Conservation (phyloP, 2,888 invertebrate species). For the Stenoptilia bipunctidactyla region DNA sequence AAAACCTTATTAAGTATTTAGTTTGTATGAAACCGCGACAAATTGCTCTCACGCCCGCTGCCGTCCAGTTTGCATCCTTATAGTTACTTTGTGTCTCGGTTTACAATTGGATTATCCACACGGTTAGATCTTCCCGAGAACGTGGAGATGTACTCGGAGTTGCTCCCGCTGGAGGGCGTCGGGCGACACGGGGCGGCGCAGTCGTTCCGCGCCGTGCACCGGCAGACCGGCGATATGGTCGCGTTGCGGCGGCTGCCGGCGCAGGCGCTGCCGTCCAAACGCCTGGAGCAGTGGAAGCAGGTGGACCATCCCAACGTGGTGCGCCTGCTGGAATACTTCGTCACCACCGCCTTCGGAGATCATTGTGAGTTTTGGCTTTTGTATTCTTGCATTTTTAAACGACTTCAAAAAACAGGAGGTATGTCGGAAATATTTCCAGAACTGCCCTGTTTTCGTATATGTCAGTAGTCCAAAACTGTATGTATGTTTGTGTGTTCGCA, state of each 20-base stretch:
- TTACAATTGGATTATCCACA: no score
- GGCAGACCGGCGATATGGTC: conserved; percentile 87
- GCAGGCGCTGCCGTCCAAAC: conserved; percentile 81
- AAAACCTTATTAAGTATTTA: no score
- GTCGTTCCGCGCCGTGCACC: conserved; percentile 90
- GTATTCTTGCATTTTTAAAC: not conserved
- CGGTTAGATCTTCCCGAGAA: conserved; percentile 88
- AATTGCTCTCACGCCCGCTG: no score
- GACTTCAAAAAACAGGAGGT: not conserved
- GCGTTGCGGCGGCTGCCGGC: conserved; percentile 92
- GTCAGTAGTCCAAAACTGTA: no score
- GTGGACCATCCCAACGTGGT: conserved; percentile 96
- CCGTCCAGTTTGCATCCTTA: no score
- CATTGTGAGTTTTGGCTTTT: conserved; percentile 80
- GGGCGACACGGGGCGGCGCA: conserved; percentile 81
- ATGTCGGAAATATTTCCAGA: not conserved
- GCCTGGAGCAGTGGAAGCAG: conserved; percentile 96
- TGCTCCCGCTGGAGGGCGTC: conserved; percentile 85
- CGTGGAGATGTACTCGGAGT: conserved; percentile 91
- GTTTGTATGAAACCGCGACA: no score
- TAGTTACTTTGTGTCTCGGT: no score
- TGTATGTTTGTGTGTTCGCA: no score
- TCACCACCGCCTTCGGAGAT: conserved; percentile 96
- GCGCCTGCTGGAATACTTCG: conserved; percentile 91
- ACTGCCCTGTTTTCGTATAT: no score